phyloP scores from a whole-genome alignment of 64 coral and sea anemone species.

The Porites lutea region DNA sequence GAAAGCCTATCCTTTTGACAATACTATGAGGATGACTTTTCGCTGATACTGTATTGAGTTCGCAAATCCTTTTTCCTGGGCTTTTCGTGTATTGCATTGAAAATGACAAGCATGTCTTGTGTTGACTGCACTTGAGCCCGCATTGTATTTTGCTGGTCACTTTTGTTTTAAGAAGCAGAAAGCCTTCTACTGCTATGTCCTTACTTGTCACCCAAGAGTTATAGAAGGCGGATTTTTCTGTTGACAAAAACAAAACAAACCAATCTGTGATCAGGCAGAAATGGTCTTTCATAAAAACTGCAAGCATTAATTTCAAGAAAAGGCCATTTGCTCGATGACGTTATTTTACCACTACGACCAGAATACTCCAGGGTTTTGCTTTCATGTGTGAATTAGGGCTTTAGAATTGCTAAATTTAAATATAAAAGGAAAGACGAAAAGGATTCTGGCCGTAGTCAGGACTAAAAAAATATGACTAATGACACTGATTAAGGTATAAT shows the following conservation, averaged over 20 bases:
- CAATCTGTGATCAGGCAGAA: background rate
- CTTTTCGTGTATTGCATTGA: background rate
- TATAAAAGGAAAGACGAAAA: too few species aligned
- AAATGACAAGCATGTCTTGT: slow-evolving; percentile 35
- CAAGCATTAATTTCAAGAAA: too few species aligned
- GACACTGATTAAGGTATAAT: too few species aligned
- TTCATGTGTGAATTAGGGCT: too few species aligned
- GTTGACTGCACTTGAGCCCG: slow-evolving; percentile 39
- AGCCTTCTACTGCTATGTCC: slow-evolving; percentile 14
- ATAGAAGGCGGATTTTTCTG: slow-evolving; percentile 3
- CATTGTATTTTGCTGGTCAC: slow-evolving; percentile 24
- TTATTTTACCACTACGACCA: too few species aligned
- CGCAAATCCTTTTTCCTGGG: slow-evolving; percentile 22
- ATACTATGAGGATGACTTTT: slow-evolving; percentile 16
- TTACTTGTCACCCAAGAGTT: background rate
- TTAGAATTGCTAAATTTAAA: too few species aligned
- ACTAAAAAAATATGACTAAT: too few species aligned
- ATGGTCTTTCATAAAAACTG: background rate
- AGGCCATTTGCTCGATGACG: too few species aligned
- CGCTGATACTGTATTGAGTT: slow-evolving; percentile 18
- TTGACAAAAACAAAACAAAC: background rate
- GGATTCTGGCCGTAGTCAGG: too few species aligned
- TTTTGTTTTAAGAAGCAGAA: background rate
- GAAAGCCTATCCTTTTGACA: slow-evolving; percentile 22
- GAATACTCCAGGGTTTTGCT: too few species aligned